A percentile compares a stretch with the other conserved stretches of the same genome.
Evolutionary conservation across 2,888 invertebrate genomes (phyloP).

Genomic region (Drosophila peninsularis): DNA sequence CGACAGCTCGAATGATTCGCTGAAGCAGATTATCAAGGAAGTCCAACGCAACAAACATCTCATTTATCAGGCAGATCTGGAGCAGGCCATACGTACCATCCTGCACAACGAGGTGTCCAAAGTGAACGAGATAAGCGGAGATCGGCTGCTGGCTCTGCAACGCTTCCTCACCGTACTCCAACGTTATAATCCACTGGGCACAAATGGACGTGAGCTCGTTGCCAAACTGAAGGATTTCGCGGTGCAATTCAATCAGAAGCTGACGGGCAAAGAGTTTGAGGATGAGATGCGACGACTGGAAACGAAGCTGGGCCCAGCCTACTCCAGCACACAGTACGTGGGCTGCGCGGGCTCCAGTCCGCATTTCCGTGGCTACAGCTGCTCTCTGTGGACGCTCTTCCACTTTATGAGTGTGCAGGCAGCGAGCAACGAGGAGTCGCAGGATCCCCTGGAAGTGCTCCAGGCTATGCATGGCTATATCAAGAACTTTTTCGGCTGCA

Average conservation of each 20-base stretch:
- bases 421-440: conserved; percentile 85
- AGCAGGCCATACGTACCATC: conserved; percentile 93
- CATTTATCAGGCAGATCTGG: conserved; percentile 94
- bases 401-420: conserved; percentile 95
- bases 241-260: conserved; percentile 85
- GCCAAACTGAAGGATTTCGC: conserved; percentile 87
- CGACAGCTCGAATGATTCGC: neutral
- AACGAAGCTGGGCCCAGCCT: conserved; percentile 86
- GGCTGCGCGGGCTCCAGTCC: conserved; percentile 93
- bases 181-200: conserved; percentile 92
- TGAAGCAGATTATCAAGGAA: conserved; percentile 60
- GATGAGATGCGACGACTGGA: conserved; percentile 86
- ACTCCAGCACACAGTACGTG: conserved; percentile 87
- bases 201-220: conserved; percentile 88
- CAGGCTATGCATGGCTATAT: conserved; percentile 94
- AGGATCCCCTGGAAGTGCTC: conserved; percentile 89
- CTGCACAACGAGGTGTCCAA: conserved; percentile 93
- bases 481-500: conserved; percentile 96
- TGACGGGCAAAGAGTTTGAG: conserved; percentile 87
- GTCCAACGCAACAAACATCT: conserved; percentile 85
- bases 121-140: conserved; percentile 88
- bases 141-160: conserved; percentile 90
- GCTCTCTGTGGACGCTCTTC: conserved; percentile 97
- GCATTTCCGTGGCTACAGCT: conserved; percentile 93
- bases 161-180: conserved; percentile 90